phyloP scores from a whole-genome alignment of 2,113 vertebrate species.

The Cryptomyrus ogoouensis region DNA sequence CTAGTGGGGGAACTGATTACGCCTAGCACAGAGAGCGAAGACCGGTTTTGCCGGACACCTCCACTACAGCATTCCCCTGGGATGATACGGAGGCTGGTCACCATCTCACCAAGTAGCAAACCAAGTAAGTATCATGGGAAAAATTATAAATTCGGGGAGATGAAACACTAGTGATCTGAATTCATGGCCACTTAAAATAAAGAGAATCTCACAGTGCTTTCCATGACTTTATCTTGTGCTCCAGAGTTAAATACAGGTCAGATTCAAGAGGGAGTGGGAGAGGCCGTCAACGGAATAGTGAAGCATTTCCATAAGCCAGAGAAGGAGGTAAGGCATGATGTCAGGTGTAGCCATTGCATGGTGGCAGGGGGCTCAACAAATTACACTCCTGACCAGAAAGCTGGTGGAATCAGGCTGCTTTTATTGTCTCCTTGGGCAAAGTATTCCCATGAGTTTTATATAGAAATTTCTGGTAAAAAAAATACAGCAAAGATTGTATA shows the following conservation, averaged over 20 bases:
- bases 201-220: neutral
- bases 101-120: conserved; percentile 93
- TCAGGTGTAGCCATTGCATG: neutral
- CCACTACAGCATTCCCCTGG: conserved; percentile 94
- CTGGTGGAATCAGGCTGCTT: neutral
- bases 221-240: conserved; percentile 33
- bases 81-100: conserved; percentile 94
- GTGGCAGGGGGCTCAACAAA: neutral
- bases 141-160: neutral
- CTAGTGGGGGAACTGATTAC: conserved; percentile 83
- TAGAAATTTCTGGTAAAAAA: neutral
- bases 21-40: conserved; percentile 67
- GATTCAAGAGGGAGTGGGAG: conserved; percentile 97
- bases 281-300: conserved; percentile 96
- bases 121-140: conserved; percentile 71
- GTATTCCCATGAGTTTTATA: neutral
- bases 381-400: neutral
- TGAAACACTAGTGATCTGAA: neutral
- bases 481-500: neutral
- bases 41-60: conserved; percentile 76
- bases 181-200: neutral
- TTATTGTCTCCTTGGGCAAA: neutral
- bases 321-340: conserved; percentile 82
- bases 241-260: conserved; percentile 96
- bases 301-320: conserved; percentile 99